Conservation (phyloP, 2,797 vertebrate species). For the Melanogrammus aeglefinus region DNA sequence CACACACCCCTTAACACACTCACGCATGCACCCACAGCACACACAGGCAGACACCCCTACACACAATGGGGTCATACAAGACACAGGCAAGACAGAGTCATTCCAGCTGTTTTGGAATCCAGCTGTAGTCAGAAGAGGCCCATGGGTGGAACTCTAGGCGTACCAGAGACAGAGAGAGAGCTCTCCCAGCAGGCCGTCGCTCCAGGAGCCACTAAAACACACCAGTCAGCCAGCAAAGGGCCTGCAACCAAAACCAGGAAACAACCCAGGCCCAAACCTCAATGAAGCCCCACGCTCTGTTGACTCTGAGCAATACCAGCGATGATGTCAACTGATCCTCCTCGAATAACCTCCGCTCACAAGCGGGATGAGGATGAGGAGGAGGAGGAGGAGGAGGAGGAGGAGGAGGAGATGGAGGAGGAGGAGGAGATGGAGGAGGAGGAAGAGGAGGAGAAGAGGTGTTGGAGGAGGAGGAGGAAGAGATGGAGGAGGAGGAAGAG, state of each 20-base stretch:
- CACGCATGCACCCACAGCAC: constrained; percentile 14
- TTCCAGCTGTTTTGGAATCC: constrained; percentile 61
- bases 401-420: background rate
- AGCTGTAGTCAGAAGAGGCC: constrained; percentile 58
- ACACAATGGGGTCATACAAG: background rate
- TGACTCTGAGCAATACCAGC: background rate
- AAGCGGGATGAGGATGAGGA: background rate
- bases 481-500: too few relatives aligned
- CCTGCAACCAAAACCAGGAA: background rate
- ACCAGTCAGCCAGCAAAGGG: background rate
- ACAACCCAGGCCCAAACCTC: background rate
- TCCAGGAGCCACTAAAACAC: background rate
- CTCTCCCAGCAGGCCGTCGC: background rate
- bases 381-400: background rate
- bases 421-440: background rate
- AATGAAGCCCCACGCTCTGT: background rate
- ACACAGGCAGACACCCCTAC: background rate
- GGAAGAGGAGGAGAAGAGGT: background rate
- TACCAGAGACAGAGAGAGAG: constrained; percentile 33
- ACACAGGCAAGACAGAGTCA: constrained; percentile 41
- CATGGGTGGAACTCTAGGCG: constrained; percentile 36
- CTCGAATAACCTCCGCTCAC: background rate
- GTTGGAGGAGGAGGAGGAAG: too few relatives aligned
- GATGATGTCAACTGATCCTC: background rate
- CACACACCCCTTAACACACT: background rate